Evolutionary conservation across 2,797 vertebrate genomes (phyloP), one percentile per base, ranked within the genome.

Genomic region (Rhinella marina): DNA sequence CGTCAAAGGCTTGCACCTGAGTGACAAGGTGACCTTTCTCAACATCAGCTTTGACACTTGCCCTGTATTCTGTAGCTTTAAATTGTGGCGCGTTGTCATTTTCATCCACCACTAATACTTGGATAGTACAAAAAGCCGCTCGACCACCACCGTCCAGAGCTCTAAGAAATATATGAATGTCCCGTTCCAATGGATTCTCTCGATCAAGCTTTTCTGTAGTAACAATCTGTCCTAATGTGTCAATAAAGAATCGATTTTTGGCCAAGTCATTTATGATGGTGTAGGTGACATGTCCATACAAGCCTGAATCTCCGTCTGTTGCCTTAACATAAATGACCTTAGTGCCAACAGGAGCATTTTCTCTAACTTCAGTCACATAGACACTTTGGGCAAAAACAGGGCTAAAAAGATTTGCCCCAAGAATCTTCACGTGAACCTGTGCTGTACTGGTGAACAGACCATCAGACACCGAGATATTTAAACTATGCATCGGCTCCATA

Each of bases 381-480:
- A 94, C 88, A 61, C 93, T 97, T 90, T 97, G 97, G 0, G 95
- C 95, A 91, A 99, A 99, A 50, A 96, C 94, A 9, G 98, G 98
- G 86, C 95, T 95, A 48, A 97, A 96, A 56, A 99, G 93, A 91
- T 99, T 99, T 78, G 97, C 97, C 7, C 96, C 95, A 0, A 98
- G 94, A 21, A 99, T 95, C 57, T 92, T 95, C 61, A 99, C 94
- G 81, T 98, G 98, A 85, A 99, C 97, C 92, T 99, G 98, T 3
- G 98, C 98, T 0, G 98, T 99, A 92, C 96, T 98, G 86, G 97
- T 98, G 92, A 99, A 99, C 76, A 99, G 95, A 0, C 98, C 97
- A 0, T 99, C 98, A 0, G 98, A 99, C 77, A 99, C 98, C 0
- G 98, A 99, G 50, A 99, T 96, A 0, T 99, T 99, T 25, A 99